A percentile compares a stretch with the other conserved stretches of the same genome.
Evolutionary conservation across 2,113 vertebrate species (phyloP).

Genomic region (Verasper variegatus): DNA sequence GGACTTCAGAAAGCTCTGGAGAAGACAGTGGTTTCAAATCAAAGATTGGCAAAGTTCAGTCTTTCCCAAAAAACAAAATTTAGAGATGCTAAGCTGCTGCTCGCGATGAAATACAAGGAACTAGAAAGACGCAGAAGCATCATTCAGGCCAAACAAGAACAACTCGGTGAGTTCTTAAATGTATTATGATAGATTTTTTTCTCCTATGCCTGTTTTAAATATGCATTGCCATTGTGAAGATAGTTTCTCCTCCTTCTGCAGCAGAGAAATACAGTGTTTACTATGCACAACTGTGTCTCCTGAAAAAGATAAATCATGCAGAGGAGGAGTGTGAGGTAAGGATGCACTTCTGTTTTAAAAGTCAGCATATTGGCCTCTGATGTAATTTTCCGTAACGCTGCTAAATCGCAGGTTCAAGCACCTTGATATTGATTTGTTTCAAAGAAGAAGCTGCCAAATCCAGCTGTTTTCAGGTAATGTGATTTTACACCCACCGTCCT

Average conservation of each 20-base stretch:
- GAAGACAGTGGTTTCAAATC: conserved; percentile 52
- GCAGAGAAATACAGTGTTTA: conserved; percentile 39
- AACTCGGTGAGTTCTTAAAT: conserved; percentile 50
- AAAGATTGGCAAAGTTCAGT: conserved; percentile 54
- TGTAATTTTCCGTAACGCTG: not conserved
- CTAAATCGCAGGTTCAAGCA: not conserved
- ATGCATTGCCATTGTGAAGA: not conserved
- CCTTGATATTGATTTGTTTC: not conserved
- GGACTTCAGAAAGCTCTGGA: conserved; percentile 39
- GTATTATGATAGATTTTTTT: not conserved
- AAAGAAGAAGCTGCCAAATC: not conserved
- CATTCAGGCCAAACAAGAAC: conserved; percentile 60
- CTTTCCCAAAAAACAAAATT: conserved; percentile 58
- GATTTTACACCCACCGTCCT: not conserved
- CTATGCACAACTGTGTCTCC: conserved; percentile 31
- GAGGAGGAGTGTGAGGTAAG: conserved; percentile 63
- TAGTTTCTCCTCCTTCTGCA: not conserved
- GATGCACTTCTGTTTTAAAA: not conserved
- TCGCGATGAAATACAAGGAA: conserved; percentile 63
- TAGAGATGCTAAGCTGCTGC: conserved; percentile 52
- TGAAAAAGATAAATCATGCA: conserved; percentile 40
- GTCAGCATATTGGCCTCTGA: not conserved
- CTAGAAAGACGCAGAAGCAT: conserved; percentile 47
- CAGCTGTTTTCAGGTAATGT: not conserved
- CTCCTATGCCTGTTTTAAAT: not conserved